Evolutionary conservation across 2,888 invertebrate species (phyloP).

Genomic region (Ischnus inquisitorius): DNA sequence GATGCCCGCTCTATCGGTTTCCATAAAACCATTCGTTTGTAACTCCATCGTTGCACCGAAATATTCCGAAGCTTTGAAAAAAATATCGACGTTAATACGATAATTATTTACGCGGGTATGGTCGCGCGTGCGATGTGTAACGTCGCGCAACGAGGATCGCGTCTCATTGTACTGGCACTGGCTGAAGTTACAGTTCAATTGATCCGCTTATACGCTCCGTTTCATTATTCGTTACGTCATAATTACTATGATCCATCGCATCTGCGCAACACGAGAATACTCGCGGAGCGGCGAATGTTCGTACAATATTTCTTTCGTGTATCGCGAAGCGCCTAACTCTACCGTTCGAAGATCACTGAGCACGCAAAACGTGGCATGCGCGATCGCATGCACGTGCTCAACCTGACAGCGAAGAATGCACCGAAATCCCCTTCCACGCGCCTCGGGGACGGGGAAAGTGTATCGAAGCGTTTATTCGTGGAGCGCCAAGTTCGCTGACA

Average conservation of each 20-base stretch:
- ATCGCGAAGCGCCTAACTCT: no score
- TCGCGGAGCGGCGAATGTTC: no score
- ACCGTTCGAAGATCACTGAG: no score
- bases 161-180: not conserved
- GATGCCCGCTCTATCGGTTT: not conserved
- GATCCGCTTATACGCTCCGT: not conserved
- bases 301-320: no score
- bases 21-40: constrained; percentile 38
- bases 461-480: not conserved
- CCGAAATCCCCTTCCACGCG: not conserved
- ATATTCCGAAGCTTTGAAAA: not conserved
- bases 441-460: not conserved
- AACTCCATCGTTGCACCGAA: constrained; percentile 40
- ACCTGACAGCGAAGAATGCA: not conserved
- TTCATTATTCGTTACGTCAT: not conserved
- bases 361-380: no score
- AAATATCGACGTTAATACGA: not conserved
- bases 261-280: not conserved
- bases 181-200: constrained; percentile 12
- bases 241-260: constrained; percentile 20
- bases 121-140: not conserved
- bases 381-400: no score
- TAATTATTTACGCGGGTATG: not conserved
- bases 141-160: not conserved
- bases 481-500: not conserved